Conservation (phyloP, 2,888 invertebrate species). For the Drymonia ruficornis region DNA sequence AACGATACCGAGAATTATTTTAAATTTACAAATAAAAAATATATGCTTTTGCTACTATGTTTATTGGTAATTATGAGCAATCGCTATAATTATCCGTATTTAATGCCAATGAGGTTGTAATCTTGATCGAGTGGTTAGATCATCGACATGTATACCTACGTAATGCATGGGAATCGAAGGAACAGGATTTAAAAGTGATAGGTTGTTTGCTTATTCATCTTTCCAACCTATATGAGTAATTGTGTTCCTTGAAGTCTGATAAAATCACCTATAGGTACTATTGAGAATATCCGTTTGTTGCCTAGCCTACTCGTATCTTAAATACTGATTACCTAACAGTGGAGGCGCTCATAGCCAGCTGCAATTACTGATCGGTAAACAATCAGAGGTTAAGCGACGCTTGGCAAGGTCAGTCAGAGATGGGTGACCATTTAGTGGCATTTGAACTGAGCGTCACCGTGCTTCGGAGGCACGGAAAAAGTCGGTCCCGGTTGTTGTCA, state of each 20-base stretch:
- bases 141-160: slow-evolving; percentile 49
- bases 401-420: too few relatives aligned
- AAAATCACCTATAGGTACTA: slow-evolving; percentile 11
- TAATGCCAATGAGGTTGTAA: slow-evolving; percentile 55
- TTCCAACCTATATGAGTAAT: slow-evolving; percentile 47
- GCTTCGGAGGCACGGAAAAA: too few relatives aligned
- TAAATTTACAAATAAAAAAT: slow-evolving; percentile 2
- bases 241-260: slow-evolving; percentile 24
- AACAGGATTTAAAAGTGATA: slow-evolving; percentile 55
- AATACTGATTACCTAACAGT: too few relatives aligned
- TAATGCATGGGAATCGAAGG: slow-evolving; percentile 55
- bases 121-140: slow-evolving; percentile 56
- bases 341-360: too few relatives aligned
- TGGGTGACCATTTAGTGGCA: too few relatives aligned
- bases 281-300: not conserved
- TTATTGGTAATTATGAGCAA: slow-evolving; percentile 49
- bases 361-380: too few relatives aligned
- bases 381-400: too few relatives aligned
- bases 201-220: slow-evolving; percentile 59
- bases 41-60: slow-evolving; percentile 17
- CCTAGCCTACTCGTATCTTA: too few relatives aligned
- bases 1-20: slow-evolving; percentile 12
- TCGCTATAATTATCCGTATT: slow-evolving; percentile 57
- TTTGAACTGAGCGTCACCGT: too few relatives aligned
- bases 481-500: too few relatives aligned